A percentile compares a stretch with the other conserved stretches of the same genome.
Conservation (phyloP, 2,797 vertebrate genomes). For the Anguilla megastoma region DNA sequence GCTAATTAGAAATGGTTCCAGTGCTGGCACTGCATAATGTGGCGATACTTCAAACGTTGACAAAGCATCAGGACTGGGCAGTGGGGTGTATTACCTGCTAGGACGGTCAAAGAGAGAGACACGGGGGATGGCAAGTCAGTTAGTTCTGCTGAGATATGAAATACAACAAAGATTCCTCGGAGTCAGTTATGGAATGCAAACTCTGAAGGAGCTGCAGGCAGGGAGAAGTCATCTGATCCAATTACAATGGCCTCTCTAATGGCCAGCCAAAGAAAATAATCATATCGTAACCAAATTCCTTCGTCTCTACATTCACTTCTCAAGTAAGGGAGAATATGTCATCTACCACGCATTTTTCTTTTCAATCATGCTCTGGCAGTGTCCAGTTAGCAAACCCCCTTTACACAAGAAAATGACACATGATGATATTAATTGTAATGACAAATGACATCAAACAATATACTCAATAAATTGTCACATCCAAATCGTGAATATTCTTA, state of each 20-base stretch:
- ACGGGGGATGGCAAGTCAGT: neutral
- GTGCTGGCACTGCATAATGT: neutral
- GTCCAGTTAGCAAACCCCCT: neutral
- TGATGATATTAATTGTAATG: neutral
- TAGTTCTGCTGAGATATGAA: neutral
- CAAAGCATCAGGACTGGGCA: slow-evolving; percentile 35
- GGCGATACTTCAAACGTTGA: slow-evolving; percentile 37
- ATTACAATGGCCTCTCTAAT: neutral
- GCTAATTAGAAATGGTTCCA: neutral
- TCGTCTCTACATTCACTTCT: neutral
- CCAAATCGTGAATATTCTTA: neutral
- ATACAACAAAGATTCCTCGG: neutral
- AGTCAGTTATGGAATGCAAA: neutral
- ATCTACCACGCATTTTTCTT: neutral
- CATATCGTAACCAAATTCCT: neutral
- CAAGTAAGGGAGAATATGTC: neutral
- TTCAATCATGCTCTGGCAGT: neutral
- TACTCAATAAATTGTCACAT: neutral
- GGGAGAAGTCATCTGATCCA: neutral
- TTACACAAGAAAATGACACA: neutral
- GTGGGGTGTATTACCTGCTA: neutral
- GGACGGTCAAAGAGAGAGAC: neutral
- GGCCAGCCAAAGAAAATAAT: neutral
- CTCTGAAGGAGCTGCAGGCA: neutral
- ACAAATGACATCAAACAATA: neutral